These are phyloP conservation scores for Cataglyphis rosenhaueri DNA, from an alignment of 2,888 invertebrate genomes.

Conservation along the genomic window DNA sequence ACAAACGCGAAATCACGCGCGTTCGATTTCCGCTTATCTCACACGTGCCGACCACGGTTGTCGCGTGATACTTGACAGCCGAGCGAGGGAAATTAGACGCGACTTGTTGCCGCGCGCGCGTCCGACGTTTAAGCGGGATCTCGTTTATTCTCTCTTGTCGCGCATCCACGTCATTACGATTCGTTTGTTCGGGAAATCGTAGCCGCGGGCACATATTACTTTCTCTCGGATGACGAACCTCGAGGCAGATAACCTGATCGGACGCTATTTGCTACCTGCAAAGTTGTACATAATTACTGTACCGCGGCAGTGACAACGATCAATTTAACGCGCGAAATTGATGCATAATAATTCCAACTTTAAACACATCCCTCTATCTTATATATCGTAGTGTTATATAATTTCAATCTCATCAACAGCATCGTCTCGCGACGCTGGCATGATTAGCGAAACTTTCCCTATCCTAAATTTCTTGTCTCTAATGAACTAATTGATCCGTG, in stretches of 20 bases:
- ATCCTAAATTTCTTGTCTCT: slow-evolving; percentile 32
- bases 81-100: slow-evolving; percentile 34
- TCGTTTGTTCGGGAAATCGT: slow-evolving; percentile 64
- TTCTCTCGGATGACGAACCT: slow-evolving; percentile 67
- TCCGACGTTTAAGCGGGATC: slow-evolving; percentile 28
- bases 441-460: slow-evolving; percentile 33
- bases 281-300: slow-evolving; percentile 69
- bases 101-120: slow-evolving; percentile 31
- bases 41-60: slow-evolving; percentile 25
- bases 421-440: background rate
- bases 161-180: slow-evolving; percentile 59
- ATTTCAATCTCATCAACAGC: slow-evolving; percentile 30
- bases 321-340: slow-evolving; percentile 41
- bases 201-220: slow-evolving; percentile 57
- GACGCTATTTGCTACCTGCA: slow-evolving; percentile 69
- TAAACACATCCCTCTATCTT: slow-evolving; percentile 28
- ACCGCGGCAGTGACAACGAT: slow-evolving; percentile 58
- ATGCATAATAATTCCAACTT: slow-evolving; percentile 26
- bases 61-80: slow-evolving; percentile 17
- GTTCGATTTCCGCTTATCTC: slow-evolving; percentile 26
- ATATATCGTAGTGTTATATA: background rate
- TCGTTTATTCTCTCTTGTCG: slow-evolving; percentile 46
- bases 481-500: slow-evolving; percentile 40
- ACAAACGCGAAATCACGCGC: slow-evolving; percentile 19
- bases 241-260: slow-evolving; percentile 71